These are phyloP conservation scores for Ceratothoa steindachneri DNA, from an alignment of 2,888 invertebrate species.

Conservation along the genomic window DNA sequence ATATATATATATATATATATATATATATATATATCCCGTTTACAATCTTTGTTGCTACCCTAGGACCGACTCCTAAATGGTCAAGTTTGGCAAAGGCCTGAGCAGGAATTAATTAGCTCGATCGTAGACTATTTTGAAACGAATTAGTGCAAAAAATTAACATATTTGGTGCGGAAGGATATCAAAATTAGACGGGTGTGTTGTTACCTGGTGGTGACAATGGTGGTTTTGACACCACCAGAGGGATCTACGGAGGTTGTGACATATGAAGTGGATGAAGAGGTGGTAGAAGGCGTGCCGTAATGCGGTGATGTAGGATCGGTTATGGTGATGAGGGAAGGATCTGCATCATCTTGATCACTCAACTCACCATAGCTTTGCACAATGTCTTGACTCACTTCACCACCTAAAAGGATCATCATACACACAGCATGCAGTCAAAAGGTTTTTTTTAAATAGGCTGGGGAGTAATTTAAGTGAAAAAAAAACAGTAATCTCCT, in stretches of 20 bases:
- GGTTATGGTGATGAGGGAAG: slow-evolving; percentile 8
- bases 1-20: slow-evolving; percentile 14
- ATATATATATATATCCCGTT: too few relatives aligned
- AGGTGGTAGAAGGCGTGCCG: neutral
- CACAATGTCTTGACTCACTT: neutral
- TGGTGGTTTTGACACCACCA: neutral
- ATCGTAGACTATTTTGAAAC: too few relatives aligned
- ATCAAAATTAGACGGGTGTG: neutral
- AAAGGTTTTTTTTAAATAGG: too few relatives aligned
- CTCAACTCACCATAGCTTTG: neutral
- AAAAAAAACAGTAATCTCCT: neutral
- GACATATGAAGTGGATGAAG: neutral
- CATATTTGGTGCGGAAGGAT: too few relatives aligned
- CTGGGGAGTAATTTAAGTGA: too few relatives aligned
- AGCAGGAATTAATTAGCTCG: too few relatives aligned
- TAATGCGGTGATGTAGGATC: neutral
- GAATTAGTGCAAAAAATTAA: neutral
- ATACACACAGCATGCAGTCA: neutral
- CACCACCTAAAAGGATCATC: slow-evolving; percentile 3
- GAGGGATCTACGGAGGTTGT: neutral
- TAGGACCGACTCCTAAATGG: neutral
- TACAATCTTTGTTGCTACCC: neutral
- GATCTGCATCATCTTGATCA: slow-evolving; percentile 2
- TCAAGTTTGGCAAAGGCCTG: too few relatives aligned
- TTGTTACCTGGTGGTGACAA: neutral